Evolutionary conservation across 2,888 invertebrate species (phyloP), one percentile per base, ranked within the genome.

Genomic region (Amphipyra tragopoginis): DNA sequence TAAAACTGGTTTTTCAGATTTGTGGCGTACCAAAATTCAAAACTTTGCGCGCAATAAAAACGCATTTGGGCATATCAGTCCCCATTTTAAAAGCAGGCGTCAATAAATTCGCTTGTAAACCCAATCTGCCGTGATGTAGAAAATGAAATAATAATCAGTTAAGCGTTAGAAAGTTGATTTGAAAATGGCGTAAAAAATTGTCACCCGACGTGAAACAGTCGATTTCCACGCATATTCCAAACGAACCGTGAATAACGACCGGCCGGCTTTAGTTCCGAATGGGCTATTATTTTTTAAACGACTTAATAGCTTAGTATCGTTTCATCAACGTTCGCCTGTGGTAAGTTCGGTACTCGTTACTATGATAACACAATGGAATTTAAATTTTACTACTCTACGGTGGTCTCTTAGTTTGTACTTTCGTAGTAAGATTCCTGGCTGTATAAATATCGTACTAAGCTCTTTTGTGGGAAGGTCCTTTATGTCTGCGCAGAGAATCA

Each of bases 181-280:
- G 67, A 65, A 72, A 65, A 74, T 81, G 60, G 81, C 86, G 86
- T 84, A 82, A 82, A 85, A 83, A 84, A 86, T 84, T 85, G 82
- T 83, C 84, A 80, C 72, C 75, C 71, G 65, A 72, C 64, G 82
- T 80, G 79, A 76, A 80, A 80, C 79, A 74, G 74, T 57, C 74
- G 76, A 75, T 84, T 85, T 85, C 82, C 70, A 81, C 79, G 75
- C 69, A 66, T 65, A 70, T 70, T 55, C 64, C 65, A 77, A 78
- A 75, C 69, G 78, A 71, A 69, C 79, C 82, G 81, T 83, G 66
- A 72, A 72, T 75, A 80, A 79, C 71, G 61, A 69, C 56, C 60
- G 38, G 29, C 21, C 21, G 29, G 7, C 64, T 71, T 79, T 72
- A 75, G 79, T 72, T 71, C 61, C 62, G 50, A 72, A 67, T 72